Evolutionary conservation across 2,797 vertebrate species (phyloP).

Genomic region (Megaceryle alcyon): DNA sequence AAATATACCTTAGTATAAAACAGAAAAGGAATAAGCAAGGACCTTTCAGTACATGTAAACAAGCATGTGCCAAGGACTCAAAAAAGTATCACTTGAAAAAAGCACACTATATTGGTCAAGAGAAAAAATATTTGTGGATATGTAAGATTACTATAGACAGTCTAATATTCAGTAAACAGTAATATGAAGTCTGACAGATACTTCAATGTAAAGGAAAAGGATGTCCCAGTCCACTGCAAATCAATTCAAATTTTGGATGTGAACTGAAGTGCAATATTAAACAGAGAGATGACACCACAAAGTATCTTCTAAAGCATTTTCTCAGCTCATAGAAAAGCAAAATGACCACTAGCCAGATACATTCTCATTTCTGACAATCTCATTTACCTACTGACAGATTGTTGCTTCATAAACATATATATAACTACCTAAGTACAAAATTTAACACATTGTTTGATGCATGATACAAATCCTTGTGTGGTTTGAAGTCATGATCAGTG

Average conservation of each 20-base stretch:
- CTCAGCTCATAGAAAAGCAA: neutral
- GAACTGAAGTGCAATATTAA: neutral
- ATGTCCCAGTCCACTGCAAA: neutral
- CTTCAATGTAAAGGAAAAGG: neutral
- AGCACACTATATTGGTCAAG: neutral
- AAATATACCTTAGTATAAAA: neutral
- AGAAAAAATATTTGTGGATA: neutral
- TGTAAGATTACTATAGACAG: neutral
- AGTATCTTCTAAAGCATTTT: neutral
- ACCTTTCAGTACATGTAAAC: neutral
- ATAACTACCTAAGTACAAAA: neutral
- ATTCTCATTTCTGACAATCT: neutral
- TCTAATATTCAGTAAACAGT: neutral
- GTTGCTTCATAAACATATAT: neutral
- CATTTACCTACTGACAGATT: neutral
- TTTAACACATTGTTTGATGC: neutral
- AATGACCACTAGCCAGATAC: neutral
- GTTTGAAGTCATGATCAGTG: neutral
- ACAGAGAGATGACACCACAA: neutral
- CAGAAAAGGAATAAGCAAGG: neutral
- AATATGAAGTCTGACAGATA: neutral
- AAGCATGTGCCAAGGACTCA: neutral
- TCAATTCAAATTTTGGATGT: neutral
- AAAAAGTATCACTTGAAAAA: neutral
- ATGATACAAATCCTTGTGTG: neutral